A percentile compares a stretch with the other conserved stretches of the same genome.
phyloP scores from a whole-genome alignment of 2,113 vertebrate genomes.

The Blennius ocellaris region DNA sequence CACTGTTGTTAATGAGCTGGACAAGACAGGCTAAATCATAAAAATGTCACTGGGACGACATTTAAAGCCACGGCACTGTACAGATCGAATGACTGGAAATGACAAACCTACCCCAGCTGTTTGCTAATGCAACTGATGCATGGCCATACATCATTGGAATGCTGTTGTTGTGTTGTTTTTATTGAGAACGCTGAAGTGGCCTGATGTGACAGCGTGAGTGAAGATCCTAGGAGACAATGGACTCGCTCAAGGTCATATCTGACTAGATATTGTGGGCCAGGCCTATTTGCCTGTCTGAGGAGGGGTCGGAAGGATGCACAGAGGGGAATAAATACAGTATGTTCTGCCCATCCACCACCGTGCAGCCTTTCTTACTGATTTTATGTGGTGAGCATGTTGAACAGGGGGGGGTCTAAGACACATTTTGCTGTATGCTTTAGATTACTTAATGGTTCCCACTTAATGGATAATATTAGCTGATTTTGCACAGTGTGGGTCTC shows the following conservation, averaged over 20 bases:
- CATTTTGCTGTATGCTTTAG: conserved; percentile 51
- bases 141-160: conserved; percentile 59
- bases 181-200: conserved; percentile 59
- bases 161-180: conserved; percentile 69
- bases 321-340: conserved; percentile 54
- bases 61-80: conserved; percentile 27
- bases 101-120: conserved; percentile 64
- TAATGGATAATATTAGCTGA: conserved; percentile 29
- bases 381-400: conserved; percentile 69
- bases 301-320: conserved; percentile 17
- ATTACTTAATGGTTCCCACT: conserved; percentile 48
- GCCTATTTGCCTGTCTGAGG: conserved; percentile 53
- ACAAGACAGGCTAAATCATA: conserved; percentile 37
- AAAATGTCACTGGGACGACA: conserved; percentile 39
- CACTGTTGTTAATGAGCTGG: conserved; percentile 26
- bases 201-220: conserved; percentile 66
- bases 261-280: conserved; percentile 59
- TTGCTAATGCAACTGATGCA: conserved; percentile 67
- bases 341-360: conserved; percentile 21
- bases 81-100: conserved; percentile 55
- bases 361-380: conserved; percentile 17
- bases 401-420: conserved; percentile 26
- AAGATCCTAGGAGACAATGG: conserved; percentile 67
- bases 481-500: conserved; percentile 32
- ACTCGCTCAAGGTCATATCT: conserved; percentile 74